Conservation (phyloP, 2,113 vertebrate genomes). For the Piprites chloris region DNA sequence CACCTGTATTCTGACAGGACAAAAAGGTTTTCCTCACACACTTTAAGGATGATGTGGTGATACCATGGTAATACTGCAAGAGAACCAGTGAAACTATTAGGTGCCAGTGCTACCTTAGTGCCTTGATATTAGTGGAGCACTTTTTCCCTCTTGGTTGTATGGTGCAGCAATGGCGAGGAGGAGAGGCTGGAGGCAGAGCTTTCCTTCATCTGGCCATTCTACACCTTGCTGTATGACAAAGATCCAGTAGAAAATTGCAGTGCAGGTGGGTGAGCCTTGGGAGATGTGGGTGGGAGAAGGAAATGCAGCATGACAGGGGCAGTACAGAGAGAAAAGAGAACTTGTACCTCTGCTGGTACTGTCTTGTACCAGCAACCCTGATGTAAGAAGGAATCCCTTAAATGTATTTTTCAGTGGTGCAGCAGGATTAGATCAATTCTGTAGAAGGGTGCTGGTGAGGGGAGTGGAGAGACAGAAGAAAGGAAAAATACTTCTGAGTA, state of each 20-base stretch:
- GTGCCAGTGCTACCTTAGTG: not conserved
- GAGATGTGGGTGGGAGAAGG: not conserved
- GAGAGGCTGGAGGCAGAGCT: not conserved
- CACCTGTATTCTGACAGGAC: not conserved
- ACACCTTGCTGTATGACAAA: not conserved
- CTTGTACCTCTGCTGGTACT: rapidly evolving
- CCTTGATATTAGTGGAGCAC: not conserved
- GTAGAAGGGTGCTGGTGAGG: not conserved
- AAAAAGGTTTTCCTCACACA: not conserved
- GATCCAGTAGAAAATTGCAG: not conserved
- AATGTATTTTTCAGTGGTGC: not conserved
- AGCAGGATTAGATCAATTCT: not conserved
- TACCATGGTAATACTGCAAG: not conserved
- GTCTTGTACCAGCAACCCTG: not conserved
- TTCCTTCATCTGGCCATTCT: rapidly evolving
- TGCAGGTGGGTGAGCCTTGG: not conserved
- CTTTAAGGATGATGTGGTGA: not conserved
- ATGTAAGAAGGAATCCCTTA: not conserved
- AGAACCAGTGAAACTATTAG: not conserved
- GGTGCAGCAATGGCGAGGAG: not conserved
- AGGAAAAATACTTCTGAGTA: not conserved
- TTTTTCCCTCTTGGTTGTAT: not conserved
- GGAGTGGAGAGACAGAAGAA: not conserved
- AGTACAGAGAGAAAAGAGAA: not conserved
- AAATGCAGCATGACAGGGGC: not conserved